Base-by-base conservation (phyloP, 2,888 invertebrate genomes). In the Ochropacha duplaris region DNA sequence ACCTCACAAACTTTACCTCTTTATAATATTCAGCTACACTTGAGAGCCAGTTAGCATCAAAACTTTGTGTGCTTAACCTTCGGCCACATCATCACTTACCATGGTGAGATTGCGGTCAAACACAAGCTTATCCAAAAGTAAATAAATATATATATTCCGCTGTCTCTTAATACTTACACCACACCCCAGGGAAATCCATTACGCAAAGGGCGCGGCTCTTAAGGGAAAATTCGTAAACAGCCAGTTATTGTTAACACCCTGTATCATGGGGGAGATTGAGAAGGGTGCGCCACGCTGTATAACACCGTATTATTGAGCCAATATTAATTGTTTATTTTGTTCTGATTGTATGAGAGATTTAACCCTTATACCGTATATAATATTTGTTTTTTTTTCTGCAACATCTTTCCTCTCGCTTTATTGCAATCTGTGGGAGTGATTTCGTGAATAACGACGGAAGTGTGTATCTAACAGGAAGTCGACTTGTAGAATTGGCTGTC, bases 171-270 rank as follows among this genome's bases (percentile, higher is more conserved):
- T n/a, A n/a, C n/a, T n/a, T 28, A 16, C 16, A 28, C 44, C 19
- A 16, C 28, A 3, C 28, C n/a, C 44, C 57, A 61, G 3, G 63
- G 62, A 72, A 72, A 73, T 68, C 72, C 73, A 72, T 73, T 72
- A 71, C 63, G 60, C 44, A 61, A 19, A 62, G 44, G 64, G 56
- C 69, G 64, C 65, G 66, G 44, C 9, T 44, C 9, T 44, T 19
- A 44, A 44, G n/a, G 44, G 72, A 67, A 72, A 67, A 72, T 72
- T 71, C 61, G 67, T 73, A 72, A 72, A 72, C 72, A 72, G 51
- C 57, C 24, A 50, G 36, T 44, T 60, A 57, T 55, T 36, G 36
- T 36, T 36, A 26, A 51, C 50, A 28, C 22, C 11, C 55, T 19
- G 16, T 44, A 44, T 44, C 44, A 51, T 51, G 26, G 50, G 26